Base-by-base conservation (phyloP, 1,140 invertebrate genomes). In the Zaprionus camerounensis region DNA sequence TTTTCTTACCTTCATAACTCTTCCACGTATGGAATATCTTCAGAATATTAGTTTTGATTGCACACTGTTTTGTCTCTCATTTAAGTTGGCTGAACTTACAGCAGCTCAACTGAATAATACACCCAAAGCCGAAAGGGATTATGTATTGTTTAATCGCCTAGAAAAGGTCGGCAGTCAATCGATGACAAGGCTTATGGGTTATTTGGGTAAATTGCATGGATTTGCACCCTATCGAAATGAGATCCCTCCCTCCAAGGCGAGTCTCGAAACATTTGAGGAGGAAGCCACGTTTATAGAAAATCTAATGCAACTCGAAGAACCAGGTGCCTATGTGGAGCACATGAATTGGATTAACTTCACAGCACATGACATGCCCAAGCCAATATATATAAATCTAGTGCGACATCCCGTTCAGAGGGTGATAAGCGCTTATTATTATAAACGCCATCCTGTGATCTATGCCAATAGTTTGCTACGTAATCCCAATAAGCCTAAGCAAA, bases 141-240 rank as follows among this genome's bases (percentile, higher is more conserved):
- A 80, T 13, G 15, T 92, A 5, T 97, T 98, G 93, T 98, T 97
- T 93, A 98, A 98, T 93, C 94, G 97, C 9, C 96, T 98, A 15
- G 97, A 97, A 9, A 98, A 98, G 93, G 96, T 97, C 13, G 97
- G 96, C 38, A 97, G 96, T 66, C 96, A 97, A 92, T 97, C 97
- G 1, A 96, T 98, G 84, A 97, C 98, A 95, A 96, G 96, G 81
- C 94, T 98, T 0, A 53, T 92, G 12, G 64, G 53, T 9, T n/a
- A 65, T 1, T 91, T 98, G 20, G 95, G 97, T 2, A 93, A 95
- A 41, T 94, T 44, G 7, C 71, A 88, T 34, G 62, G 71, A 24
- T 92, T 85, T 58, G 24, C 5, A 0, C 57, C 81, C 1, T 81
- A 31, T 59, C 77, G 87, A 12, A 91, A 91, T 38, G 13, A 73